A percentile compares a stretch with the other conserved stretches of the same genome.
Conservation (phyloP, 2,113 vertebrate genomes). For the Gorilla gorilla region DNA sequence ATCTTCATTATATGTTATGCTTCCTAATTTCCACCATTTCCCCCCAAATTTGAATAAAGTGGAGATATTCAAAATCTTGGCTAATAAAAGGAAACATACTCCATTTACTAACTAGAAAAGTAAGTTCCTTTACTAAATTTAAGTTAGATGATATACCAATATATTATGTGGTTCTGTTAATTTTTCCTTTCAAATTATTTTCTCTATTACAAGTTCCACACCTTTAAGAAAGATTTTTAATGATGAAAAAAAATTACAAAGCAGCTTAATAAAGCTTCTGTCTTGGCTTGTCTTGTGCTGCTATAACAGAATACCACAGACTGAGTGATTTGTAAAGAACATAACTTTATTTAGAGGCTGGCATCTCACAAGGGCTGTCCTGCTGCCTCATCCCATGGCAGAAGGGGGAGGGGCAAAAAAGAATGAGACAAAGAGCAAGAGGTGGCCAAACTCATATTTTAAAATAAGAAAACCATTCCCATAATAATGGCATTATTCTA, state of each 20-base stretch:
- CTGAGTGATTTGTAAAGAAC: neutral
- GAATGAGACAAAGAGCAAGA: neutral
- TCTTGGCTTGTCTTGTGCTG: neutral
- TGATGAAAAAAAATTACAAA: neutral
- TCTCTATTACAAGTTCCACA: neutral
- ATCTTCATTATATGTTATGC: neutral
- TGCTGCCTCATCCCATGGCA: too few relatives aligned
- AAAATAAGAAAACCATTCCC: neutral
- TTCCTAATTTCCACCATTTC: neutral
- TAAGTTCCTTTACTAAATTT: neutral
- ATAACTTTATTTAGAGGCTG: neutral
- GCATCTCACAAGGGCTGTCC: neutral
- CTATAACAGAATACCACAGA: neutral
- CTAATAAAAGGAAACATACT: neutral
- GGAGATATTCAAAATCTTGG: neutral
- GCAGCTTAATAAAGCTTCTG: neutral
- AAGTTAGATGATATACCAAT: neutral
- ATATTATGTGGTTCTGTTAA: neutral
- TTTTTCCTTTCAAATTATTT: neutral
- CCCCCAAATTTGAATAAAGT: neutral
- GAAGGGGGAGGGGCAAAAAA: neutral
- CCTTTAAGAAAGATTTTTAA: neutral
- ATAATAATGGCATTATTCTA: neutral
- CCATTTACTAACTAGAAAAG: neutral
- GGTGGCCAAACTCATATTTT: neutral